Evolutionary conservation across 37 sponge, comb jelly and placozoan species (phyloP), one percentile per base, ranked within the genome.

Genomic region (Lycopodina hypogea): DNA sequence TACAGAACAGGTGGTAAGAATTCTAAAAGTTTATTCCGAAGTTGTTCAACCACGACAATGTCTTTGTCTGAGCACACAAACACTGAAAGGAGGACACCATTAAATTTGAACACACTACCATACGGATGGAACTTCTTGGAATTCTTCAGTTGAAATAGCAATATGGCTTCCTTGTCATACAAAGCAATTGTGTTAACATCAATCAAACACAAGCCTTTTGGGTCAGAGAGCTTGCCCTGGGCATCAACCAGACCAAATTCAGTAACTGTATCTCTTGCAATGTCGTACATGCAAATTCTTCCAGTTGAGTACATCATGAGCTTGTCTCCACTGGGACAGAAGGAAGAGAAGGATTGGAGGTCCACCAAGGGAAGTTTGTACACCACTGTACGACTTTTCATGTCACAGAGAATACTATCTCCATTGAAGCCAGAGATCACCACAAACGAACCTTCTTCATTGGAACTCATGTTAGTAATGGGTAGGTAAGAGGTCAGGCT

Each of bases 1-100:
- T 23, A 37, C 41, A 91, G 66, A n/a, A 79, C 63, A 64, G 87
- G 84, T n/a, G 92, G 92, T 2, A 91, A 58, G 22, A 18, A 56
- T 19, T 62, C 65, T 29, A 86, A 35, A n/a, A 74, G 58, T 8
- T 82, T 76, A 21, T 42, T 68, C 87, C 87, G 79, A 1, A 79
- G 75, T 67, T 69, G 80, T 32, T 86, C 87, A 15, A 91, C 92
- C 9, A 87, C 61, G 35, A 86, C 38, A 55, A 83, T 26, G 29
- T 64, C 81, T 12, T 64, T 71, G 30, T 33, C 36, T 29, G 52
- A 48, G 2, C 79, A 35, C 17, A 34, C 39, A 0, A 45, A 41
- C 30, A 60, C 84, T 79, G 59, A 86, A 21, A 91, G 51, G 9
- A 86, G 34, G 3, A 66, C 15, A 4, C 52, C 57, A 38, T 80